Percentiles rank a stretch among this genome's conserved stretches.
phyloP scores from a whole-genome alignment of 2,888 invertebrate species.

The Dermolepida albohirtum region DNA sequence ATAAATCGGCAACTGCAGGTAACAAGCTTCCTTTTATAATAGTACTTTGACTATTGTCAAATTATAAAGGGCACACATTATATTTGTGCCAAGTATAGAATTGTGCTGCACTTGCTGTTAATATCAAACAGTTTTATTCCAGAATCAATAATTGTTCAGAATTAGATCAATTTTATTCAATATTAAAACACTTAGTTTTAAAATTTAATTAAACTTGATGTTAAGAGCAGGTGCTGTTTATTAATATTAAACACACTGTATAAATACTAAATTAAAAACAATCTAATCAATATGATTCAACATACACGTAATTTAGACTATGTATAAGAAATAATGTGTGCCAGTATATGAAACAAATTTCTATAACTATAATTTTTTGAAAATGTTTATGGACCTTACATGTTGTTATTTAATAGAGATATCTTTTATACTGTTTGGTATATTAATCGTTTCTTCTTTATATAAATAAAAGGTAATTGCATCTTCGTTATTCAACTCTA shows the following conservation, averaged over 20 bases:
- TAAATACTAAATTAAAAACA: conserved; percentile 14
- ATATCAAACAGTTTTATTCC: background rate
- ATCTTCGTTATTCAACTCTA: conserved; percentile 19
- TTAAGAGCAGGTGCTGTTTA: conserved; percentile 3
- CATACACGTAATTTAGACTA: conserved; percentile 1
- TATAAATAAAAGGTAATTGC: conserved; percentile 17
- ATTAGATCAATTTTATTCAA: conserved; percentile 1
- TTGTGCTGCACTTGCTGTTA: conserved; percentile 16
- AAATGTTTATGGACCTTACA: conserved; percentile 17
- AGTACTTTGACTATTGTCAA: conserved; percentile 25
- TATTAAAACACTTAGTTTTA: background rate
- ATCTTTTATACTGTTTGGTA: conserved; percentile 30
- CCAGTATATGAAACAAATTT: conserved; percentile 15
- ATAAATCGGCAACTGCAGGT: conserved; percentile 33
- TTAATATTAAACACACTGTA: conserved; percentile 11
- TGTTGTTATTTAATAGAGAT: conserved; percentile 31
- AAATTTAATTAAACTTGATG: too few relatives aligned
- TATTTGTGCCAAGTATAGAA: conserved; percentile 37
- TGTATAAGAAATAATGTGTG: conserved; percentile 31
- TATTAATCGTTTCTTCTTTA: conserved; percentile 20
- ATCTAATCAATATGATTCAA: conserved; percentile 12
- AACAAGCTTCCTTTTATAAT: conserved; percentile 36
- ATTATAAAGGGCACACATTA: conserved; percentile 32
- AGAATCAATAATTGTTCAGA: conserved; percentile 8
- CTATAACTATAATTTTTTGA: conserved; percentile 25